Evolutionary conservation across 37 sponge, comb jelly and placozoan species (phyloP).

Genomic region (Oopsacas minuta): DNA sequence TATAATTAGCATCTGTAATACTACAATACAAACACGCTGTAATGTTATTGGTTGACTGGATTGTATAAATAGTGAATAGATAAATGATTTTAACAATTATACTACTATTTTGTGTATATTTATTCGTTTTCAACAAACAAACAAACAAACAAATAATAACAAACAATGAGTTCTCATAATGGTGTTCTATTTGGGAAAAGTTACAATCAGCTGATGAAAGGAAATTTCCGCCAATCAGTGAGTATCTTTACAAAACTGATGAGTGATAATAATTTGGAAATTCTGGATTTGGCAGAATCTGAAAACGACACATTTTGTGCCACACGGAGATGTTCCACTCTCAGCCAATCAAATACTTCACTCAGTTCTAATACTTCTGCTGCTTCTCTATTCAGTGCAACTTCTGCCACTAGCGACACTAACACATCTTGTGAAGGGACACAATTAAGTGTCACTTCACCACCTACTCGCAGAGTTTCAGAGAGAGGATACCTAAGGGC

Average conservation of each 20-base stretch:
- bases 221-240: conserved; percentile 5
- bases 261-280: background rate
- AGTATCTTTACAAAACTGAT: background rate
- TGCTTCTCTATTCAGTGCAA: background rate
- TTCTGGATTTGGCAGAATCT: background rate
- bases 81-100: no score
- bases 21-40: no score
- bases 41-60: no score
- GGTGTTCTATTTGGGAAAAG: background rate
- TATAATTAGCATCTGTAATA: no score
- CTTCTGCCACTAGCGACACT: background rate
- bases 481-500: background rate
- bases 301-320: background rate
- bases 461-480: no score
- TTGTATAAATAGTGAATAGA: no score
- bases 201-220: background rate
- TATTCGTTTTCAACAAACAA: no score
- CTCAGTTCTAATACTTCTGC: background rate
- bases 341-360: background rate
- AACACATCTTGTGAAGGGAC: background rate
- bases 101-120: no score
- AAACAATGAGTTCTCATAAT: background rate
- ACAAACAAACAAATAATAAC: background rate
- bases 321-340: background rate
- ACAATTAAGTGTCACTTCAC: background rate